Percentiles rank a stretch among this genome's conserved stretches.
Evolutionary conservation across 37 sponge, comb jelly and placozoan species (phyloP).

Genomic region (Crambe crambe): DNA sequence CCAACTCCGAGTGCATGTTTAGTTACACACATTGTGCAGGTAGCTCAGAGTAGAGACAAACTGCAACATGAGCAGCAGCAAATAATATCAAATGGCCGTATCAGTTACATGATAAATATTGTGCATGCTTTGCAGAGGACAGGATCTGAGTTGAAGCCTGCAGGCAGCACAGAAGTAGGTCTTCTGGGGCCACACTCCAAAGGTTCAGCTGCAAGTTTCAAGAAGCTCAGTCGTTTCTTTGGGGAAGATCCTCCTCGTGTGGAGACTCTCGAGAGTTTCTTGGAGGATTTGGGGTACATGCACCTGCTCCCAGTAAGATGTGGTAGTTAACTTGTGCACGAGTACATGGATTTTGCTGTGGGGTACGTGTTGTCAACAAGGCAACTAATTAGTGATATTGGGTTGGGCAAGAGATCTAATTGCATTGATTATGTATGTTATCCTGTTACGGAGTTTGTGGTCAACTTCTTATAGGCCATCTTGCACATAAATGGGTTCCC

Average conservation of each 20-base stretch:
- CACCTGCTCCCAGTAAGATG: conserved; percentile 45
- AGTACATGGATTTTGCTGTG: too few relatives aligned
- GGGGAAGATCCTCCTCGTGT: conserved; percentile 64
- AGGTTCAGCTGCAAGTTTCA: conserved; percentile 41
- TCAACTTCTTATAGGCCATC: neutral
- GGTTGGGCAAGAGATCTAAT: too few relatives aligned
- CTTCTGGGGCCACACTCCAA: conserved; percentile 1
- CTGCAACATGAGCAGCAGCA: neutral
- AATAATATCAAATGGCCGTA: too few relatives aligned
- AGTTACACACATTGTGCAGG: too few relatives aligned
- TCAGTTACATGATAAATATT: too few relatives aligned
- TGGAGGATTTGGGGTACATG: conserved; percentile 53
- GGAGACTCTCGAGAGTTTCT: conserved; percentile 38
- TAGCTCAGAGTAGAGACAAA: too few relatives aligned
- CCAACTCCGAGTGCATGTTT: too few relatives aligned
- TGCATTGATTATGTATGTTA: too few relatives aligned
- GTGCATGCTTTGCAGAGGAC: neutral
- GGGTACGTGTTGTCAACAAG: too few relatives aligned
- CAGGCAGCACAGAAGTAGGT: neutral
- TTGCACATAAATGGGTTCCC: conserved; percentile 2
- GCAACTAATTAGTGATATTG: too few relatives aligned
- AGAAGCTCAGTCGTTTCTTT: conserved; percentile 64
- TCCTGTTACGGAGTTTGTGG: neutral
- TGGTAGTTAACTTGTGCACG: neutral
- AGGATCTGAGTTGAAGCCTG: neutral